phyloP scores from a whole-genome alignment of 2,113 vertebrate species.

The Callospermophilus lateralis region DNA sequence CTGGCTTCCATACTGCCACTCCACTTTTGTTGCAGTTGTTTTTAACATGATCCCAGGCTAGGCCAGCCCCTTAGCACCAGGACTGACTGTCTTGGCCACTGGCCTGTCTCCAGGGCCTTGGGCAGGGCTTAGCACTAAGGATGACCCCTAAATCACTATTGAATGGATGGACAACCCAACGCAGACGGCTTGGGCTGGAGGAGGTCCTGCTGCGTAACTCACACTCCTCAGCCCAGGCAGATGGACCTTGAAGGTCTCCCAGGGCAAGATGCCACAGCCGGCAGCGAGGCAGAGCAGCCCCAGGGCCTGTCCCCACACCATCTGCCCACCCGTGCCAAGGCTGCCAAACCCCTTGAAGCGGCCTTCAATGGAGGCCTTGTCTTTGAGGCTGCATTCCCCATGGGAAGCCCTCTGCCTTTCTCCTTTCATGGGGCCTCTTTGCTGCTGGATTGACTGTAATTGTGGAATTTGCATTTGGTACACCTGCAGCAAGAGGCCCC shows the following conservation, averaged over 20 bases:
- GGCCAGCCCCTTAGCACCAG: neutral
- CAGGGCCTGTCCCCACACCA: neutral
- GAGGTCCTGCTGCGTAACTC: neutral
- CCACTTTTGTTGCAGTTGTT: neutral
- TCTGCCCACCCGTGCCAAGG: neutral
- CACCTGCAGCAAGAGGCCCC: slow-evolving; percentile 73
- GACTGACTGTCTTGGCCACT: neutral
- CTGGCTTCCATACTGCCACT: neutral
- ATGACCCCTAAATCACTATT: neutral
- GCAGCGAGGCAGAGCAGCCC: neutral
- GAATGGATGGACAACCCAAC: neutral
- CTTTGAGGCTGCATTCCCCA: slow-evolving; percentile 46
- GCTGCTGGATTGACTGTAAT: slow-evolving; percentile 60
- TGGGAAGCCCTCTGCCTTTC: slow-evolving; percentile 55
- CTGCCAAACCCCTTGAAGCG: neutral
- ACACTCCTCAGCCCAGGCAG: neutral
- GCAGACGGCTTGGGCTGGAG: neutral
- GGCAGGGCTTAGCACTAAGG: neutral
- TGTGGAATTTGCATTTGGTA: slow-evolving; percentile 77
- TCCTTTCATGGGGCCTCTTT: slow-evolving; percentile 66
- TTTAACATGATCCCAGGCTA: neutral
- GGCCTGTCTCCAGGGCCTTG: neutral
- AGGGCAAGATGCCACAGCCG: neutral
- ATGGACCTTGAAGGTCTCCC: slow-evolving; percentile 6
- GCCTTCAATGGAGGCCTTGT: slow-evolving; percentile 37